A percentile compares a stretch with the other conserved stretches of the same genome.
phyloP scores from a whole-genome alignment of 2,888 invertebrate species.

The Bombylius discolor region DNA sequence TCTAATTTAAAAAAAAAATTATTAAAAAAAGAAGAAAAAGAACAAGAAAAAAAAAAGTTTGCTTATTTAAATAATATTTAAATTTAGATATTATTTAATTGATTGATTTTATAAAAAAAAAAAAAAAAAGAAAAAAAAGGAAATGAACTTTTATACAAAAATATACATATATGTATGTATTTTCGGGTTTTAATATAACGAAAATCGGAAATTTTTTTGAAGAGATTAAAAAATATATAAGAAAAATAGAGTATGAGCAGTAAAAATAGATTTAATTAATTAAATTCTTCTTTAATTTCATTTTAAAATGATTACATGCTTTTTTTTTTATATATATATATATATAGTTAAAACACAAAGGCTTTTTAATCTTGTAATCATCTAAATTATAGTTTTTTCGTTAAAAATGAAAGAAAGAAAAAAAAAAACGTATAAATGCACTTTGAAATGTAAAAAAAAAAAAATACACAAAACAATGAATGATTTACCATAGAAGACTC shows the following conservation, averaged over 20 bases:
- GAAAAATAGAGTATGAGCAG: background rate
- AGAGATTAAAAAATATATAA: background rate
- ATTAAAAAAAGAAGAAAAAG: background rate
- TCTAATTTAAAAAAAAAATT: background rate
- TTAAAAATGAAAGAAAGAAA: background rate
- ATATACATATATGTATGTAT: too few relatives aligned
- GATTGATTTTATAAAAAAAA: too few relatives aligned
- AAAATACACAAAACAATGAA: background rate
- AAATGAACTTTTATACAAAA: too few relatives aligned
- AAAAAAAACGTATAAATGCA: background rate
- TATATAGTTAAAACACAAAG: background rate
- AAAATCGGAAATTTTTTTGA: background rate
- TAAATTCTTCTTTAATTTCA: background rate
- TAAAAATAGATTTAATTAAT: background rate
- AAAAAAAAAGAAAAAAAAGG: too few relatives aligned
- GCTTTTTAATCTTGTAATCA: too few relatives aligned
- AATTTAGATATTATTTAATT: too few relatives aligned
- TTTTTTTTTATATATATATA: background rate
- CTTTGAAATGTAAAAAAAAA: constrained; percentile 13
- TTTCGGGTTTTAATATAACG: too few relatives aligned
- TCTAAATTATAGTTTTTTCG: background rate
- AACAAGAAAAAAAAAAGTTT: background rate
- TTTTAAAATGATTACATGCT: background rate
- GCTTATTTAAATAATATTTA: too few relatives aligned
- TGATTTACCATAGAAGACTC: too few relatives aligned